Percentiles rank a stretch among this genome's conserved stretches.
These are phyloP conservation scores for Oreochromis spilurus DNA, from an alignment of 2,113 vertebrate species.

Conservation along the genomic window DNA sequence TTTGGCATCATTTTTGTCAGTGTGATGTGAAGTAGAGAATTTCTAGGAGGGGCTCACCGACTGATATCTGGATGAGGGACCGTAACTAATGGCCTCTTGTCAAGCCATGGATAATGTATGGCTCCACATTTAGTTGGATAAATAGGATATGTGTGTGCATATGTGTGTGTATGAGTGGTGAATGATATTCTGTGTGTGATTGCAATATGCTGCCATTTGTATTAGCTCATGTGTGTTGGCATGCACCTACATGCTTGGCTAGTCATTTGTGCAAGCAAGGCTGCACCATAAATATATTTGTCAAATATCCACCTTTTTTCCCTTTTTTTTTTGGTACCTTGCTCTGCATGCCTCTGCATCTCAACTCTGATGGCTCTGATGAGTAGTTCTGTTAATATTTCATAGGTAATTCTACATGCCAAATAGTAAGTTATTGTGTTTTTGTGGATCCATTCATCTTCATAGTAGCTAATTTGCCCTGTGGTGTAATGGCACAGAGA, in stretches of 20 bases:
- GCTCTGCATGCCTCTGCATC: background rate
- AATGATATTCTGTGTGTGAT: constrained; percentile 3
- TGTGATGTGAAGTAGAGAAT: constrained; percentile 5
- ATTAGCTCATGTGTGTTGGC: background rate
- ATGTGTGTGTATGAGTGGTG: constrained; percentile 2
- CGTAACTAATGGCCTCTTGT: constrained; percentile 59
- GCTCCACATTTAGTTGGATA: constrained; percentile 47
- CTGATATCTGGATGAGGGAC: constrained; percentile 56
- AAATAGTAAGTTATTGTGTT: constrained; percentile 56
- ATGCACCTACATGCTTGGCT: background rate
- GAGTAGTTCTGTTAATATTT: constrained; percentile 61
- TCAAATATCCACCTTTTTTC: constrained; percentile 4
- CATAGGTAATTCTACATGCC: constrained; percentile 37
- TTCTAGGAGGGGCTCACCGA: constrained; percentile 2
- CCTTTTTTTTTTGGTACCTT: background rate
- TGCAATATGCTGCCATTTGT: constrained; percentile 18
- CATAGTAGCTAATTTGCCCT: constrained; percentile 55
- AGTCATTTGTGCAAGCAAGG: background rate
- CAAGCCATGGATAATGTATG: constrained; percentile 53
- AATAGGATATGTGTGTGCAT: constrained; percentile 43
- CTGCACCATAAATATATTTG: background rate
- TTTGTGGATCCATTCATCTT: constrained; percentile 59
- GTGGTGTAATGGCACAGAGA: constrained; percentile 47
- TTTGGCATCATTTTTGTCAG: constrained; percentile 9
- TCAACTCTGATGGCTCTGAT: constrained; percentile 3